phyloP scores from a whole-genome alignment of 1,140 invertebrate genomes.

The Drosophila subobscura region DNA sequence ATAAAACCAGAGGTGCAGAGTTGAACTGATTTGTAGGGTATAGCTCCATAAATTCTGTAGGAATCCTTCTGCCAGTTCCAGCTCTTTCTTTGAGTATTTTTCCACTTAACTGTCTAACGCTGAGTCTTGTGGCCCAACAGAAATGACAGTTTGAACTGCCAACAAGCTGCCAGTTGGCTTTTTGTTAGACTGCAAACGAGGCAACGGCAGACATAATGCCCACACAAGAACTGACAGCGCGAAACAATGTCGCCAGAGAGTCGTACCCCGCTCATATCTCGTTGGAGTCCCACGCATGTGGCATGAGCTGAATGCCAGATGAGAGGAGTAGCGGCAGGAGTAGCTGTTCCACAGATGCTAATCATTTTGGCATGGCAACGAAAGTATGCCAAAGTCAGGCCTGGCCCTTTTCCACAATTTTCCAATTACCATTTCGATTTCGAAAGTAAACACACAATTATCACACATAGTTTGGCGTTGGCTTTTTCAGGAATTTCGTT shows the following conservation, averaged over 20 bases:
- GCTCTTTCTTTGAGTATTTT: slow-evolving; percentile 6
- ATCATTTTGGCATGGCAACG: slow-evolving; percentile 57
- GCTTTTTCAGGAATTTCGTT: slow-evolving; percentile 21
- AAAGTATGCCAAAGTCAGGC: slow-evolving; percentile 78
- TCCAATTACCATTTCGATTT: slow-evolving; percentile 31
- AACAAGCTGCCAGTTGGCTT: slow-evolving; percentile 41
- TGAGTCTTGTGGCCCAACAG: background rate
- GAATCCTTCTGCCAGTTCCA: slow-evolving; percentile 6
- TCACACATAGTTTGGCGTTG: slow-evolving; percentile 48
- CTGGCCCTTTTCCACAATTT: slow-evolving; percentile 46
- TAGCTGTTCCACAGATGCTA: slow-evolving; percentile 38
- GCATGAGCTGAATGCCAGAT: slow-evolving; percentile 46
- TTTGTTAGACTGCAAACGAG: slow-evolving; percentile 74
- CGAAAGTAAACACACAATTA: slow-evolving; percentile 64
- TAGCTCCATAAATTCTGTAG: background rate
- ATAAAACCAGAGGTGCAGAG: slow-evolving; percentile 26
- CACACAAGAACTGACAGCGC: slow-evolving; percentile 56
- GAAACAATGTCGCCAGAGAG: slow-evolving; percentile 71
- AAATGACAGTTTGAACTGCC: slow-evolving; percentile 44
- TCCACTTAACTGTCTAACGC: slow-evolving; percentile 16
- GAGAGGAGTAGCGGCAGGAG: slow-evolving; percentile 29
- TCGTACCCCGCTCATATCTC: too few species aligned
- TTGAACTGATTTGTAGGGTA: too few species aligned
- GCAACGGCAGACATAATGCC: slow-evolving; percentile 53
- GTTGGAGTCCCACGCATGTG: slow-evolving; percentile 38